Evolutionary conservation across 2,888 invertebrate species (phyloP).

Genomic region (Ectemnius lituratus): DNA sequence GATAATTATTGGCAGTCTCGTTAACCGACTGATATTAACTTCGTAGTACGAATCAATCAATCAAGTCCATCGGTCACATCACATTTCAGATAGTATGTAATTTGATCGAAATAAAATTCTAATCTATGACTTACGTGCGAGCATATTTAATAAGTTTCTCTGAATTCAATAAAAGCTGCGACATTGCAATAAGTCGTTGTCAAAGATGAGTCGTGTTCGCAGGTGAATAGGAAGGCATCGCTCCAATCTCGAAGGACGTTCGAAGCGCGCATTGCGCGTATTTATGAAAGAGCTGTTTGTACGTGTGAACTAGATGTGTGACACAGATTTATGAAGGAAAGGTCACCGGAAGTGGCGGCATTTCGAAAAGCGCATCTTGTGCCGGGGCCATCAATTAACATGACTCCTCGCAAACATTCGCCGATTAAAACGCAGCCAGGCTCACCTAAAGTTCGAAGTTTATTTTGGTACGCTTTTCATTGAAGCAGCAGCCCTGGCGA

Average conservation of each 20-base stretch:
- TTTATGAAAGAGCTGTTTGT: constrained; percentile 15
- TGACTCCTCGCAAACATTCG: neutral
- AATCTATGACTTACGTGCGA: no score
- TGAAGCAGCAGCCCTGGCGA: constrained; percentile 36
- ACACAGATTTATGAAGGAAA: constrained; percentile 13
- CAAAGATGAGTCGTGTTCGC: no score
- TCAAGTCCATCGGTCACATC: neutral
- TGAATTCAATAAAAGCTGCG: no score
- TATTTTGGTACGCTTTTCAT: constrained; percentile 43
- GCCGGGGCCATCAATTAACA: neutral
- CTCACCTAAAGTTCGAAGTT: neutral
- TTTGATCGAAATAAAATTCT: no score
- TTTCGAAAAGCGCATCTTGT: constrained; percentile 13
- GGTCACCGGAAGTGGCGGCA: neutral
- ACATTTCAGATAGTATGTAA: neutral
- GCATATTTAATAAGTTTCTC: no score
- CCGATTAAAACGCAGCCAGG: neutral
- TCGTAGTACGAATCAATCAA: constrained; percentile 7
- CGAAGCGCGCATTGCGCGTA: neutral
- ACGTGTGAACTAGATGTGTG: neutral
- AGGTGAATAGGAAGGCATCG: no score
- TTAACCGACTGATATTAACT: constrained; percentile 21
- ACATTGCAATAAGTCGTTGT: no score
- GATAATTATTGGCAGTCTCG: constrained; percentile 13
- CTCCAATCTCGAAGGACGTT: neutral